phyloP scores from a whole-genome alignment of 2,888 invertebrate genomes.

The Amorpha juglandis region DNA sequence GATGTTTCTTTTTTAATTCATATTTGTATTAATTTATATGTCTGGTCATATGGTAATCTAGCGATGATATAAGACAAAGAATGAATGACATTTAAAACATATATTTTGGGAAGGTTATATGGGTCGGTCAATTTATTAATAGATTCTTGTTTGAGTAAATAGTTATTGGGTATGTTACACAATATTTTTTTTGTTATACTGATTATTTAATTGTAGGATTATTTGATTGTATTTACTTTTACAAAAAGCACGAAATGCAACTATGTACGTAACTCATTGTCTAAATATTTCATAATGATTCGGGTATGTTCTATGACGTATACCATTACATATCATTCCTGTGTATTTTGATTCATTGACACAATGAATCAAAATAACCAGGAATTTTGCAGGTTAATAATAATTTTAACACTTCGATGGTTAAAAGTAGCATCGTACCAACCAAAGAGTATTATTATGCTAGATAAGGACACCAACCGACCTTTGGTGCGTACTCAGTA shows the following conservation, averaged over 20 bases:
- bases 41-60: constrained; percentile 1
- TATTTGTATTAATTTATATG: constrained; percentile 15
- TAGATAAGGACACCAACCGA: too few relatives aligned
- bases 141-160: too few relatives aligned
- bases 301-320: neutral
- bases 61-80: neutral
- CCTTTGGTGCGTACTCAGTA: constrained; percentile 1
- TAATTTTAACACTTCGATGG: neutral
- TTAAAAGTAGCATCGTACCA: neutral
- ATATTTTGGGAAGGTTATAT: too few relatives aligned
- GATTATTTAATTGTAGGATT: too few relatives aligned
- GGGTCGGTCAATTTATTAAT: too few relatives aligned
- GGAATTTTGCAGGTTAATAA: neutral
- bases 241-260: neutral
- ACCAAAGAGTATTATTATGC: too few relatives aligned
- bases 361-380: neutral
- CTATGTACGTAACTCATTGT: neutral
- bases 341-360: too few relatives aligned
- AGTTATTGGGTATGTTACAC: too few relatives aligned
- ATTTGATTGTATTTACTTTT: too few relatives aligned
- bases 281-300: neutral
- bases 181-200: too few relatives aligned
- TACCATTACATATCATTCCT: too few relatives aligned
- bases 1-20: constrained; percentile 1
- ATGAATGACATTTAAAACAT: too few relatives aligned